These are phyloP conservation scores for Dorcus hopei DNA, from an alignment of 2,888 invertebrate species.

Conservation along the genomic window DNA sequence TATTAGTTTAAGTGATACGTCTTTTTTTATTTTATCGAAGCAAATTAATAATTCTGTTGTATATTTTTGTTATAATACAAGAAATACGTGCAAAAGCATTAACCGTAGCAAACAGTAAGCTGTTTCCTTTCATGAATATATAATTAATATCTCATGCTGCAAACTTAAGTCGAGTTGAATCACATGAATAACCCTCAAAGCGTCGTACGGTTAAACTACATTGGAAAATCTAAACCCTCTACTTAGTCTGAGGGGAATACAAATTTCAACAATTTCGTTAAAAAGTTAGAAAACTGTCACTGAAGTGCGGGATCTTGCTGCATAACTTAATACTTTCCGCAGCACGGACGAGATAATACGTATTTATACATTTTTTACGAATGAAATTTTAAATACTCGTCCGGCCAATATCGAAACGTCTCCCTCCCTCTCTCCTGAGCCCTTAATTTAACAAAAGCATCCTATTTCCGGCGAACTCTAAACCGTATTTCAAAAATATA, in stretches of 20 bases:
- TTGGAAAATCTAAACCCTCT: slow-evolving; percentile 42
- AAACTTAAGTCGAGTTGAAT: slow-evolving; percentile 25
- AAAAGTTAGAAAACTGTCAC: slow-evolving; percentile 42
- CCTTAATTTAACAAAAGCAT: too few relatives aligned
- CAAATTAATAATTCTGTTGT: background rate
- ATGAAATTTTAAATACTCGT: too few relatives aligned
- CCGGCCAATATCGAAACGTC: too few relatives aligned
- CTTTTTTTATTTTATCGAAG: background rate
- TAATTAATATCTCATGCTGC: slow-evolving; percentile 25
- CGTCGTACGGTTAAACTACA: slow-evolving; percentile 37
- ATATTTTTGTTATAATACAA: background rate
- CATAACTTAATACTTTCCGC: slow-evolving; percentile 28
- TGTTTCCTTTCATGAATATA: slow-evolving; percentile 25
- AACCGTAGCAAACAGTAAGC: slow-evolving; percentile 8
- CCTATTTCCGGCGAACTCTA: too few relatives aligned
- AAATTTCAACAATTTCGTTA: slow-evolving; percentile 45
- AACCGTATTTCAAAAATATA: slow-evolving; percentile 7
- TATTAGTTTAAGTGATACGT: background rate
- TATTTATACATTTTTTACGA: too few relatives aligned
- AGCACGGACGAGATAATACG: slow-evolving; percentile 9
- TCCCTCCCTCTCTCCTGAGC: too few relatives aligned
- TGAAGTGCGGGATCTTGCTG: slow-evolving; percentile 32
- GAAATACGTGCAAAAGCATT: background rate
- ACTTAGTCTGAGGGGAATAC: slow-evolving; percentile 41
- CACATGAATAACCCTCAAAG: slow-evolving; percentile 28